Evolutionary conservation across 2,797 vertebrate genomes (phyloP).

Genomic region (Megaceryle alcyon): DNA sequence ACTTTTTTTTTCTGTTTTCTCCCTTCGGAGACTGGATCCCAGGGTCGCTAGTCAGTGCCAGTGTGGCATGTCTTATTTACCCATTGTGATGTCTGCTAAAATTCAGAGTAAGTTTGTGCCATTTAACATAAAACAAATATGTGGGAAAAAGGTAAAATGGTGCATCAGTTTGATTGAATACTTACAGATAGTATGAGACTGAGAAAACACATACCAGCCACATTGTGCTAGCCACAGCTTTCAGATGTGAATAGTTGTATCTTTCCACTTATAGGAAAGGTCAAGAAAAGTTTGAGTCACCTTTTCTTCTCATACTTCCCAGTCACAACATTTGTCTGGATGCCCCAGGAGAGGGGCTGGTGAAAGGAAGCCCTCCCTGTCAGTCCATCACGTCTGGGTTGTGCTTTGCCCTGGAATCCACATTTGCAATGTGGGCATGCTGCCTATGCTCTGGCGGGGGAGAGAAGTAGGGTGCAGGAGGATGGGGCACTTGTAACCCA

Average conservation of each 20-base stretch:
- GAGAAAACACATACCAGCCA: neutral
- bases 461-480: neutral
- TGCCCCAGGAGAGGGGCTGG: neutral
- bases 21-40: neutral
- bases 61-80: neutral
- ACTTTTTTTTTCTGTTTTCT: neutral
- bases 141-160: neutral
- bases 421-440: neutral
- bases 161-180: neutral
- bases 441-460: neutral
- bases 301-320: neutral
- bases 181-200: neutral
- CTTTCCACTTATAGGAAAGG: conserved; percentile 45
- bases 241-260: neutral
- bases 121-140: neutral
- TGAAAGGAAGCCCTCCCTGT: neutral
- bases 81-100: neutral
- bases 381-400: neutral
- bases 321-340: conserved; percentile 26
- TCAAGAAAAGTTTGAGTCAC: conserved; percentile 6
- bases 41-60: neutral
- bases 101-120: neutral
- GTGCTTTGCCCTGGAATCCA: neutral
- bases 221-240: neutral
- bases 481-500: rapidly evolving